phyloP scores from a whole-genome alignment of 2,888 invertebrate genomes.

The Carpatolechia fugitivella region DNA sequence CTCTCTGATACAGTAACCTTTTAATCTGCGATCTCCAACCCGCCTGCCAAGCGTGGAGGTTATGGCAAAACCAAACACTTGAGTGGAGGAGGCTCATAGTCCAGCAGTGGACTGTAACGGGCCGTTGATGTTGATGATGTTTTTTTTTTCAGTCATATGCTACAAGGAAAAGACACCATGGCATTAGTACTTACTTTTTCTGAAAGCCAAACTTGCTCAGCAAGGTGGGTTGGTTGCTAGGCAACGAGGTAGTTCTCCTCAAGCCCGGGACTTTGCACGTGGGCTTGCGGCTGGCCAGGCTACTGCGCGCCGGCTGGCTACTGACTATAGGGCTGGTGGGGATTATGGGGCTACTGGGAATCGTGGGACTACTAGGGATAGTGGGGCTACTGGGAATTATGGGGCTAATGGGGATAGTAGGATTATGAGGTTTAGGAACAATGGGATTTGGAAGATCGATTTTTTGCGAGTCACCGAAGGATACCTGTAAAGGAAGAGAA shows the following conservation, averaged over 20 bases:
- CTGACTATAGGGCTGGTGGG: neutral
- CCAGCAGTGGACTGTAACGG: no score
- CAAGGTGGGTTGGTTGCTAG: constrained; percentile 77
- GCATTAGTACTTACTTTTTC: constrained; percentile 67
- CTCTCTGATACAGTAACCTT: no score
- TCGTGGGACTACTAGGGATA: neutral
- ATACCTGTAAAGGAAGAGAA: constrained; percentile 36
- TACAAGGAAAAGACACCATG: neutral
- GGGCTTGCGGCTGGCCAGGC: constrained; percentile 25
- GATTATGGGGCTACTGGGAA: neutral
- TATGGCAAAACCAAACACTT: no score
- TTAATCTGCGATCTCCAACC: no score
- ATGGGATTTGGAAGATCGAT: neutral
- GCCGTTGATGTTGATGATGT: no score
- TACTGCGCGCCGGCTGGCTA: neutral
- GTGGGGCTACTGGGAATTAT: neutral
- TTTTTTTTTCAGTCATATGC: no score
- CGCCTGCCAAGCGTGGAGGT: no score
- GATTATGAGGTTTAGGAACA: neutral
- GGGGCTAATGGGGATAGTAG: neutral
- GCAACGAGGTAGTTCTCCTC: constrained; percentile 47
- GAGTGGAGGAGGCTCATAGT: no score
- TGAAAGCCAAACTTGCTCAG: constrained; percentile 84
- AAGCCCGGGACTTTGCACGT: constrained; percentile 48
- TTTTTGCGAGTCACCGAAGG: constrained; percentile 37